A percentile compares a stretch with the other conserved stretches of the same genome.
phyloP scores from a whole-genome alignment of 1,140 invertebrate genomes.

The Aphidius gifuensis region DNA sequence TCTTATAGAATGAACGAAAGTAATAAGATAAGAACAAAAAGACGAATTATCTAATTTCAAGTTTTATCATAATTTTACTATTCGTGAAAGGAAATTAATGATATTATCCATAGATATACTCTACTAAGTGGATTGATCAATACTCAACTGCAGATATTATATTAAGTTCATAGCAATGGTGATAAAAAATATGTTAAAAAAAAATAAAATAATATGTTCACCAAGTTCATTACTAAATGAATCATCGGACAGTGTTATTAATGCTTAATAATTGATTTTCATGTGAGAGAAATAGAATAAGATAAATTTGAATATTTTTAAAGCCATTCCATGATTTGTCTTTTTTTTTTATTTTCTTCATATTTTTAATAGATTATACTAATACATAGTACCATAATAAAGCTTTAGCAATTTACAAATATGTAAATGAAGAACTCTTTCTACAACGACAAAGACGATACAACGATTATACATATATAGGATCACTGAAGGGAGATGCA shows the following conservation, averaged over 20 bases:
- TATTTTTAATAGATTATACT: not conserved
- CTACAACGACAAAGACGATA: not conserved
- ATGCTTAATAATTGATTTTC: too few species aligned
- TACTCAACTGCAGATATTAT: too few species aligned
- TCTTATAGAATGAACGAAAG: too few species aligned
- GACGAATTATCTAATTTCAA: conserved; percentile 49
- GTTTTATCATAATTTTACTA: conserved; percentile 53
- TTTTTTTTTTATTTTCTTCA: conserved; percentile 8
- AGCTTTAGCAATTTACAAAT: too few species aligned
- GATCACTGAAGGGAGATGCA: not conserved
- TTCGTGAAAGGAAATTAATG: conserved; percentile 52
- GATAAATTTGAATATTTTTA: too few species aligned
- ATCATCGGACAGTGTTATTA: too few species aligned
- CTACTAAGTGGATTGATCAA: not conserved
- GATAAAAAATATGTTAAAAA: too few species aligned
- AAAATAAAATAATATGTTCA: too few species aligned
- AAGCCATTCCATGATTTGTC: not conserved
- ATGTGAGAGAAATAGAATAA: too few species aligned
- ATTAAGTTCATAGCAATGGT: too few species aligned
- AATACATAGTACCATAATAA: too few species aligned
- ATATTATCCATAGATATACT: conserved; percentile 43
- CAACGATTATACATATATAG: not conserved
- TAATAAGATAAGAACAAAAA: not conserved
- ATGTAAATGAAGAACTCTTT: not conserved
- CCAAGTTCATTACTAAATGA: too few species aligned